Evolutionary conservation across 2,888 invertebrate genomes (phyloP), one percentile per base, ranked within the genome.

Genomic region (Lepidocyrtinus sp.): DNA sequence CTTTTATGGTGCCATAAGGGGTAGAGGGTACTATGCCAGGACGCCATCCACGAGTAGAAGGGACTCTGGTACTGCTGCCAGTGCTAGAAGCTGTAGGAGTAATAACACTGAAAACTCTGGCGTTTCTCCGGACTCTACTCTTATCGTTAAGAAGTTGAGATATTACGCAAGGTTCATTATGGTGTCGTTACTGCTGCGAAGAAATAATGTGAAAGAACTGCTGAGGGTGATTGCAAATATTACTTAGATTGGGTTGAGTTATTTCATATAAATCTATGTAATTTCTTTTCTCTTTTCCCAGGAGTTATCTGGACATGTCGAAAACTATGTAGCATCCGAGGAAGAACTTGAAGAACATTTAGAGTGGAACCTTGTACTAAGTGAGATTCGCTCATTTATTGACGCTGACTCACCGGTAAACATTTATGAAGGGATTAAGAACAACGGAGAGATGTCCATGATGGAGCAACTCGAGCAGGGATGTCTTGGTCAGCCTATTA

Each of bases 271-370:
- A n/a, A n/a, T n/a, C n/a, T n/a, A n/a, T n/a, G n/a, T n/a, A n/a
- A n/a, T n/a, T n/a, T n/a, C n/a, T n/a, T n/a, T n/a, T n/a, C n/a
- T n/a, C n/a, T n/a, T n/a, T 46, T 64, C 64, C 12, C 85, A 94
- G 89, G 98, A 98, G 90, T 90, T 98, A 87, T 95, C 97, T 87
- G 93, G 94, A 88, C 97, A 97, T 90, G 96, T 98, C 87, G 94
- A 95, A 88, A 97, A 98, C 89, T 98, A 98, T 90, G 96, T 96
- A 62, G 94, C 94, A 88, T 95, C 96, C 90, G 96, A 97, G 88
- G 98, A 98, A 90, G 96, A 98, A 88, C 97, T 98, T n/a, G 97
- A 97, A 87, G 98, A 98, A 89, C 96, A 96, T 89, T 91, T 96
- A 87, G 98, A 98, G 90, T 98, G 98, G 98, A 94, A 94, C 67